Evolutionary conservation across 2,797 vertebrate species (phyloP).

Genomic region (Falco columbarius): DNA sequence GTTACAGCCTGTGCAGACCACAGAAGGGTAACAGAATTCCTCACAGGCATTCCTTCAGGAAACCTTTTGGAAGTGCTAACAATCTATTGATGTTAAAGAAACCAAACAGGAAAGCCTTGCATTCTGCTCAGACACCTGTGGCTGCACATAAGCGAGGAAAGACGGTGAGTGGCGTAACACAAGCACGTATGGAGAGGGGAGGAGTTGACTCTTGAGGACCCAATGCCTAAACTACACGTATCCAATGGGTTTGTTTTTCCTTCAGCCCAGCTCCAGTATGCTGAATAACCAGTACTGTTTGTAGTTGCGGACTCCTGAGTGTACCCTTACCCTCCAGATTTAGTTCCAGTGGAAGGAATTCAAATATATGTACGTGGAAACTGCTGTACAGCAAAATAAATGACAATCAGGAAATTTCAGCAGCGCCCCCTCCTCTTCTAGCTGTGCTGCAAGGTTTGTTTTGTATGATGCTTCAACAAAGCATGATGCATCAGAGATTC

Average conservation of each 20-base stretch:
- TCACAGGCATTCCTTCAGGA: background rate
- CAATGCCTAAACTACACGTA: background rate
- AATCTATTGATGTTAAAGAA: background rate
- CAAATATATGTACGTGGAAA: background rate
- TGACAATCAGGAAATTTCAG: background rate
- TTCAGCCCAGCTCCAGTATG: background rate
- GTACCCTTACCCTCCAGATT: background rate
- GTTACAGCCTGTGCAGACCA: background rate
- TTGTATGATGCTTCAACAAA: background rate
- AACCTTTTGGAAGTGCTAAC: background rate
- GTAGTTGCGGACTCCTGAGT: background rate
- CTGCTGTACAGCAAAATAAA: background rate
- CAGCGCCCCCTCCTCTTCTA: background rate
- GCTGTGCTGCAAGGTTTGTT: background rate
- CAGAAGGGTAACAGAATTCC: background rate
- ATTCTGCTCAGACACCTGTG: background rate
- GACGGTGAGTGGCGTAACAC: background rate
- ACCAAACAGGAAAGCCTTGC: background rate
- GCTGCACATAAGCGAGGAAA: background rate
- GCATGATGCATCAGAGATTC: accelerated
- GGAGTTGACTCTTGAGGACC: background rate
- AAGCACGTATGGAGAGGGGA: background rate
- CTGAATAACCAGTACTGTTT: background rate
- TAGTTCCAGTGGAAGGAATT: background rate
- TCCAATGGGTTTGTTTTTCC: background rate